Conservation (phyloP, 2,888 invertebrate genomes). For the Eupsilia transversa region DNA sequence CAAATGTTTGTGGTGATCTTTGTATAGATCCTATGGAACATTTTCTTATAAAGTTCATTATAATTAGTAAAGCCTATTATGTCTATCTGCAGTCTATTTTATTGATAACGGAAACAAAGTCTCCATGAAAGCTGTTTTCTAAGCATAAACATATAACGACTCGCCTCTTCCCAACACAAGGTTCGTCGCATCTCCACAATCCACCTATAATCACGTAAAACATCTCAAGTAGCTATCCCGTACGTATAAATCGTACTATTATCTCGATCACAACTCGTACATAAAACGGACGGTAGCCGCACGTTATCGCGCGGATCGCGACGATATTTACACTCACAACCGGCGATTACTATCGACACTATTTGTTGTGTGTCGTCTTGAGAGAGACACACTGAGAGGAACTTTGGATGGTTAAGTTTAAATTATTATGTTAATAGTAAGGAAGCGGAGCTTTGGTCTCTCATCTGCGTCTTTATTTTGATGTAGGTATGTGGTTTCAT, state of each 20-base stretch:
- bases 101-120: not conserved
- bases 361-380: conserved; percentile 80
- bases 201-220: conserved; percentile 66
- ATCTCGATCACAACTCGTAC: conserved; percentile 83
- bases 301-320: conserved; percentile 78
- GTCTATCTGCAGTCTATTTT: not conserved
- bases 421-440: not conserved
- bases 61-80: no score
- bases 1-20: not conserved
- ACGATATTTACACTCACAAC: conserved; percentile 74
- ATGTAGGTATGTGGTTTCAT: not conserved
- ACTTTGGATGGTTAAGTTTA: not conserved
- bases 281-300: conserved; percentile 82
- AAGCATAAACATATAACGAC: no score
- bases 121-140: not conserved
- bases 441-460: not conserved
- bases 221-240: conserved; percentile 82
- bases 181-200: conserved; percentile 48
- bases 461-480: not conserved
- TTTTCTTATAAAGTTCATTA: no score
- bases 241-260: conserved; percentile 83
- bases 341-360: conserved; percentile 85
- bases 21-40: no score
- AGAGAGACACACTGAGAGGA: conserved; percentile 70
- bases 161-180: not conserved